Evolutionary conservation across 2,888 invertebrate genomes (phyloP), one percentile per base, ranked within the genome.

Genomic region (Melangyna quadrimaculata): DNA sequence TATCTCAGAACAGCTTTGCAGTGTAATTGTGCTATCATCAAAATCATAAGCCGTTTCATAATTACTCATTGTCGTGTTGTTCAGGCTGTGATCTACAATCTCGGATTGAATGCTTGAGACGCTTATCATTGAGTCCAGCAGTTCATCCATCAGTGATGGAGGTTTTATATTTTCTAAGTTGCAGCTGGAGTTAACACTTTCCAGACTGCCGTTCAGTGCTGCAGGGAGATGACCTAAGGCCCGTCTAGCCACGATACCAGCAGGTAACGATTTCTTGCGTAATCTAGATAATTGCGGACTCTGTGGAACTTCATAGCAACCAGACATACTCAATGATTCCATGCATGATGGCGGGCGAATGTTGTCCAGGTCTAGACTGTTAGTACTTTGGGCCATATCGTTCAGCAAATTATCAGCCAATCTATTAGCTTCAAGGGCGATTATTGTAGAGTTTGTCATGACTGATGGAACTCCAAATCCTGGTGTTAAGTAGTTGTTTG

Each of bases 21-120:
- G 90, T 1, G 94, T 94, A 17, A 93, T 89, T 14, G 93, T 91
- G 87, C 94, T 94, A 81, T 95, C 95, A 32, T 88, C 89, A 32
- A 87, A 88, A 17, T 88, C 89, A 78, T 90, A 94, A 1, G 93
- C 94, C 1, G 92, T 91, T 87, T 92, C 92, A 80, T 92, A 92
- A 80, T 94, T 91, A 1, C 94, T 91, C 24, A 90, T 87, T 4
- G 92, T 89, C 29, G 90, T 90, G 10, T 91, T 67, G 90, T 91
- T 35, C 87, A 92, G 88, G 69, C 91, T 92, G 0, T 88, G 89
- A 77, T 96, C 96, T 0, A 94, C 95, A 4, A 95, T 94, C 92
- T 97, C 97, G 0, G 96, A 97, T 29, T 95, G 95, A 78, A 97
- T 95, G 90, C 97, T 97, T 0, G 96, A 95, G 0, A 97, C 96